Evolutionary conservation across 2,113 vertebrate species (phyloP).

Genomic region (Lycocorax pyrrhopterus): DNA sequence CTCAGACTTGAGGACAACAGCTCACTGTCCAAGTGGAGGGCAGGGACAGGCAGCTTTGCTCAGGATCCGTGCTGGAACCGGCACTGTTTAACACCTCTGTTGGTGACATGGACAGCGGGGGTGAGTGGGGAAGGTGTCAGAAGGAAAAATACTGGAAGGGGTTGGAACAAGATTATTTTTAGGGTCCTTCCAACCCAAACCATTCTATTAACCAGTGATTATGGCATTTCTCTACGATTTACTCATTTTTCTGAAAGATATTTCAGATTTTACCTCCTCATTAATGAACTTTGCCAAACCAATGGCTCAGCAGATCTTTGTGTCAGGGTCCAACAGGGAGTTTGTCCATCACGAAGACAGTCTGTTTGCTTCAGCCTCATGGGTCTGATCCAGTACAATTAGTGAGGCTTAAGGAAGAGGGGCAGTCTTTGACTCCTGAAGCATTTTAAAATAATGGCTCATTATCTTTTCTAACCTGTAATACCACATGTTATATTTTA

Average conservation of each 20-base stretch:
- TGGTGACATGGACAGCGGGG: not conserved
- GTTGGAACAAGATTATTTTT: not conserved
- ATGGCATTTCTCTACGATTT: not conserved
- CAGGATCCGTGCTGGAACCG: not conserved
- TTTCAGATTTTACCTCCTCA: not conserved
- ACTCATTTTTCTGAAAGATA: not conserved
- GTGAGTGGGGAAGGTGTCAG: not conserved
- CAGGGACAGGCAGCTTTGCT: not conserved
- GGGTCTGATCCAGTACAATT: not conserved
- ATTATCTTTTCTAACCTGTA: not conserved
- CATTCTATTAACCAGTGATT: not conserved
- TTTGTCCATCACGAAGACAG: not conserved
- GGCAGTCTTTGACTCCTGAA: not conserved
- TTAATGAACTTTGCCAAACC: not conserved
- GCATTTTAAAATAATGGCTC: not conserved
- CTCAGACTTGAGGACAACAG: not conserved
- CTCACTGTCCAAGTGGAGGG: not conserved
- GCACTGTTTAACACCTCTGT: rapidly evolving
- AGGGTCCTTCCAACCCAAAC: not conserved
- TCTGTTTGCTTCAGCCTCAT: not conserved
- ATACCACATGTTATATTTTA: not conserved
- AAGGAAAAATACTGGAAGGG: not conserved
- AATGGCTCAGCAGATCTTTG: not conserved
- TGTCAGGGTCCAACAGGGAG: not conserved
- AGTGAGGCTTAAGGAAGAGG: not conserved